These are phyloP conservation scores for Chloropsis hardwickii DNA, from an alignment of 2,113 vertebrate species.

Conservation along the genomic window DNA sequence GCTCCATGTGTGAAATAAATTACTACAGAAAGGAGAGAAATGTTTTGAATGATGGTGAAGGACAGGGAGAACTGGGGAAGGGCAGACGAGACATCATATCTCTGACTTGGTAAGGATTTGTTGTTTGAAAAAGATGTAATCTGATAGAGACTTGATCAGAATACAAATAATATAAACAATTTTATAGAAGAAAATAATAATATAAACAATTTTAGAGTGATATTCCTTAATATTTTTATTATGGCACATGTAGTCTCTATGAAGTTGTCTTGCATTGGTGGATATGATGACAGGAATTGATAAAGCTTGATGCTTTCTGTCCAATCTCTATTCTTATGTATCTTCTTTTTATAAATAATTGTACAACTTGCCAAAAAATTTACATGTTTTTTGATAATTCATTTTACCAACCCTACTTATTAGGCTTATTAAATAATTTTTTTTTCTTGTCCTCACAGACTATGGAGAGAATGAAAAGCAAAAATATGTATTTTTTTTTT, in stretches of 20 bases:
- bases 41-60: not conserved
- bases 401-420: not conserved
- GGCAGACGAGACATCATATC: not conserved
- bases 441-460: not conserved
- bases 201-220: not conserved
- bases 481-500: not conserved
- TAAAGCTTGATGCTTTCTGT: not conserved
- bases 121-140: not conserved
- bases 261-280: not conserved
- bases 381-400: not conserved
- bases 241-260: not conserved
- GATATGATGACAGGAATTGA: not conserved
- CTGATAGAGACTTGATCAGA: not conserved
- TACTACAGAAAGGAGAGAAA: not conserved
- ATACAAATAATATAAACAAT: not conserved
- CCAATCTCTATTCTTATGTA: not conserved
- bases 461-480: not conserved
- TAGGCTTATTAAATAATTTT: not conserved
- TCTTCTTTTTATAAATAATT: not conserved
- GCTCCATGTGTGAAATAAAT: not conserved
- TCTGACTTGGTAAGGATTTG: not conserved
- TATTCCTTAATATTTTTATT: not conserved
- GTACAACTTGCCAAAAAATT: not conserved
- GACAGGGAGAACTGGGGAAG: not conserved
- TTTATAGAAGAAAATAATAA: not conserved